Percentiles rank a stretch among this genome's conserved stretches.
These are phyloP conservation scores for Cryptotermes secundus DNA, from an alignment of 1,140 invertebrate genomes.

Conservation along the genomic window DNA sequence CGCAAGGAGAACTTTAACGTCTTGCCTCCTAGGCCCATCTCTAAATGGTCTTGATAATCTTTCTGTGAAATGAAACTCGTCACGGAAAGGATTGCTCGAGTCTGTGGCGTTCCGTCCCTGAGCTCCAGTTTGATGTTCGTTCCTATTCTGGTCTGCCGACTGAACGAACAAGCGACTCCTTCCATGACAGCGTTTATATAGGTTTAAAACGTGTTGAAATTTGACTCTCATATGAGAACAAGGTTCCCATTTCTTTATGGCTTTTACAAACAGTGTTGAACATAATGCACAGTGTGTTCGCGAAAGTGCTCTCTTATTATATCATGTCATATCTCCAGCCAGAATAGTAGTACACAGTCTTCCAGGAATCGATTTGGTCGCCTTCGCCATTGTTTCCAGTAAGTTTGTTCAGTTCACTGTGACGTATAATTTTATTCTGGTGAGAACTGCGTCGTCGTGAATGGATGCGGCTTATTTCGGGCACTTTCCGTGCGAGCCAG, in stretches of 20 bases:
- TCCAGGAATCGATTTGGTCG: neutral
- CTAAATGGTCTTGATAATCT: too few relatives aligned
- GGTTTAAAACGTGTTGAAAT: slow-evolving; percentile 15
- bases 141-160: too few relatives aligned
- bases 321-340: neutral
- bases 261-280: neutral
- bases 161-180: neutral
- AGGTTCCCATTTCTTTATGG: neutral
- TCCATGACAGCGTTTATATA: neutral
- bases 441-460: too few relatives aligned
- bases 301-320: neutral
- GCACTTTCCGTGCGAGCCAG: too few relatives aligned
- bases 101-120: neutral
- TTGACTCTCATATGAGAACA: neutral
- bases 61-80: too few relatives aligned
- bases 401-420: neutral
- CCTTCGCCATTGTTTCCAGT: neutral
- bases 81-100: neutral
- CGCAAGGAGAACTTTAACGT: too few relatives aligned
- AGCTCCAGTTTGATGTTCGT: neutral
- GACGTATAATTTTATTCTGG: too few relatives aligned
- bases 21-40: too few relatives aligned
- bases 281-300: neutral
- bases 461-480: too few relatives aligned
- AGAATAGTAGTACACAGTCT: neutral